phyloP scores from a whole-genome alignment of 2,797 vertebrate species.

The Takifugu ocellatus region DNA sequence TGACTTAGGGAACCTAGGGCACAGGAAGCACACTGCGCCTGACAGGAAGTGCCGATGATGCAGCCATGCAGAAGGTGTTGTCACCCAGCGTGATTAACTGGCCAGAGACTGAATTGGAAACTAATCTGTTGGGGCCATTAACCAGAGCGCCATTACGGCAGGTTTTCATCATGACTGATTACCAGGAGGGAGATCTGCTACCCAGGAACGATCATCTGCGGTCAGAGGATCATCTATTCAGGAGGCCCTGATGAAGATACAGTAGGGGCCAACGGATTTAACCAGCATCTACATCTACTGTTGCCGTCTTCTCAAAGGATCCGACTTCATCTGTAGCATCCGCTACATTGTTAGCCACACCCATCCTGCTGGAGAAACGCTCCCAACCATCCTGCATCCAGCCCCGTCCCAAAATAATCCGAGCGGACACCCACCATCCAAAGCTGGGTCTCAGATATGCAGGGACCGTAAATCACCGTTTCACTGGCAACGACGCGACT shows the following conservation, averaged over 20 bases:
- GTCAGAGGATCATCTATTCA: slow-evolving; percentile 47
- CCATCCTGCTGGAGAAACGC: slow-evolving; percentile 82
- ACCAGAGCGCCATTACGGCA: slow-evolving; percentile 55
- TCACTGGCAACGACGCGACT: slow-evolving; percentile 62
- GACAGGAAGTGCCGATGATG: slow-evolving; percentile 50
- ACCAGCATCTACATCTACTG: slow-evolving; percentile 22
- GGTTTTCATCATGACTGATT: slow-evolving; percentile 70
- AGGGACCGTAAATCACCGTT: slow-evolving; percentile 82
- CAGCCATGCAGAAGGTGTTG: slow-evolving; percentile 51
- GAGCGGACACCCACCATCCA: slow-evolving; percentile 85
- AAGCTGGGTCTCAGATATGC: slow-evolving; percentile 84
- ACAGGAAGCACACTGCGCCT: slow-evolving; percentile 35
- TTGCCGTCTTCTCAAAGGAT: too few species aligned
- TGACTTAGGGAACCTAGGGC: slow-evolving; percentile 13
- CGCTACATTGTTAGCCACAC: slow-evolving; percentile 3
- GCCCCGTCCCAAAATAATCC: slow-evolving; percentile 85
- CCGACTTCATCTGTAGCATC: too few species aligned
- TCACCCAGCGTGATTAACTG: slow-evolving; percentile 52
- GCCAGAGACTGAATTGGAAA: slow-evolving; percentile 54
- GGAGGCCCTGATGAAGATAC: slow-evolving; percentile 41
- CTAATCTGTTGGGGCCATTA: slow-evolving; percentile 65
- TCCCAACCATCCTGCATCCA: slow-evolving; percentile 88
- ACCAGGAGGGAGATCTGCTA: slow-evolving; percentile 58
- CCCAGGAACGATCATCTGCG: slow-evolving; percentile 52
- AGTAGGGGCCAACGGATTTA: slow-evolving; percentile 5